Evolutionary conservation across 2,113 vertebrate genomes (phyloP).

Genomic region (Cyanoderma ruficeps): DNA sequence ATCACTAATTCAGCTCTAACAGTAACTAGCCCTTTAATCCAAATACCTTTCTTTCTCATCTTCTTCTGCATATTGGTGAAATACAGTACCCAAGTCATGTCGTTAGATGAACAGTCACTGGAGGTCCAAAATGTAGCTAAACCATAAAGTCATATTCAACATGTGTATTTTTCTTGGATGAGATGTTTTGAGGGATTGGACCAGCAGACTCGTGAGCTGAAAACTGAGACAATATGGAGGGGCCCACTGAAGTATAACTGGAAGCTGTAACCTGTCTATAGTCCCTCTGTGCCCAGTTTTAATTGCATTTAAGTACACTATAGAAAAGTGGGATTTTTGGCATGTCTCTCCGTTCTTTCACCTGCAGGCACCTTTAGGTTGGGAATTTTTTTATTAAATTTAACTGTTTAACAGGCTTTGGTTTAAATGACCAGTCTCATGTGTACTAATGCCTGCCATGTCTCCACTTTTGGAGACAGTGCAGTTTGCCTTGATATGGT

Average conservation of each 20-base stretch:
- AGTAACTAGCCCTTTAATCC: neutral
- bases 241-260: neutral
- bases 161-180: neutral
- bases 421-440: neutral
- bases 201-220: neutral
- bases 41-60: neutral
- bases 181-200: neutral
- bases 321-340: neutral
- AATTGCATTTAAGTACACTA: neutral
- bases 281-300: neutral
- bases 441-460: neutral
- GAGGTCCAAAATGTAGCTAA: neutral
- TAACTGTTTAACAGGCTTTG: neutral
- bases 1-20: neutral
- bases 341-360: neutral
- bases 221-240: neutral
- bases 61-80: neutral
- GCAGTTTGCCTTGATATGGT: neutral
- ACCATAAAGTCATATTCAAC: neutral
- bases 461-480: neutral
- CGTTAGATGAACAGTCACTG: neutral
- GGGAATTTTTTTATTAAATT: neutral
- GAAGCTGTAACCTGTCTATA: neutral
- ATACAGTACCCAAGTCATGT: neutral
- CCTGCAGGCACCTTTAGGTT: neutral